phyloP scores from a whole-genome alignment of 1,140 invertebrate genomes.

The Triops cancriformis region DNA sequence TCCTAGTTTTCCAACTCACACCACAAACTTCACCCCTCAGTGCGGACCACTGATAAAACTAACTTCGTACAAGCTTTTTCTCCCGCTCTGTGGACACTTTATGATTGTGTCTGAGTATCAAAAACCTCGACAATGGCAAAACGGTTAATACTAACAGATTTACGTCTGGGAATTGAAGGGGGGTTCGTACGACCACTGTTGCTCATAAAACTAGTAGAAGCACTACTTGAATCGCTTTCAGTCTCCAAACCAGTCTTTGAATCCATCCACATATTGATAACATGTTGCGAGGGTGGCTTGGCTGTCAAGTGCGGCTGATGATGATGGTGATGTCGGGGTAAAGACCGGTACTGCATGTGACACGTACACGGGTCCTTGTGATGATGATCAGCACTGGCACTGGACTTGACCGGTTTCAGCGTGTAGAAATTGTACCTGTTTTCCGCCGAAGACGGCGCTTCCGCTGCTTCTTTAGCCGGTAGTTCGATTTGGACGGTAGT shows the following conservation, averaged over 20 bases:
- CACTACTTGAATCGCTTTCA: background rate
- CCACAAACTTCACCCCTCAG: too few species aligned
- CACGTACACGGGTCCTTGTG: background rate
- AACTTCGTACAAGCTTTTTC: background rate
- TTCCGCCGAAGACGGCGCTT: background rate
- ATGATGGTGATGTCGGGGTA: background rate
- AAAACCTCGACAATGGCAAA: background rate
- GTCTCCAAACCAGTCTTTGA: background rate
- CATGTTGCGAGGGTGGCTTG: background rate
- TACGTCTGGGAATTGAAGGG: background rate
- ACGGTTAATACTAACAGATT: slow-evolving; percentile 11
- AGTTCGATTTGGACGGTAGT: background rate
- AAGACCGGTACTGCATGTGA: background rate
- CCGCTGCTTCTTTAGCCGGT: background rate
- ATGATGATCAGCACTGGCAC: background rate
- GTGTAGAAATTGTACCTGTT: background rate
- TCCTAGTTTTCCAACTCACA: too few species aligned
- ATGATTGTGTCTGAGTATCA: background rate
- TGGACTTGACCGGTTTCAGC: background rate
- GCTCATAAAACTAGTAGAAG: background rate
- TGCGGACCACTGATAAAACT: background rate
- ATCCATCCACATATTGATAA: background rate
- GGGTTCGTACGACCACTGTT: background rate
- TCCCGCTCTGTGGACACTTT: background rate
- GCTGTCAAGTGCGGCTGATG: background rate